phyloP scores from a whole-genome alignment of 2,888 invertebrate genomes.

The Erebia palarica region DNA sequence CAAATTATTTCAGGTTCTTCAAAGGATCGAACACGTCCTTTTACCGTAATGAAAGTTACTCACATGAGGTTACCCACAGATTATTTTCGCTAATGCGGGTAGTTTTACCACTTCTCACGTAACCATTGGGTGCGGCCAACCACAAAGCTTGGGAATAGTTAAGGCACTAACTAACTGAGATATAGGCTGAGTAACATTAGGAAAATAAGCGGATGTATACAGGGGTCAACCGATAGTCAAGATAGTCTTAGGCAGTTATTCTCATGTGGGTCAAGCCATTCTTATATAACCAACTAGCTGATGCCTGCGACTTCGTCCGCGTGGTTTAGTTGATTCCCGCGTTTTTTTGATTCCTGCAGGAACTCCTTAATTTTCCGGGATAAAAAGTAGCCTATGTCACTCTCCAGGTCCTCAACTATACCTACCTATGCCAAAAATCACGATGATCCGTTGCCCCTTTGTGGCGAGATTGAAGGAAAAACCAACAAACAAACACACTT shows the following conservation, averaged over 20 bases:
- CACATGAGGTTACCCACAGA: neutral
- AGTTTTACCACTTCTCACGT: neutral
- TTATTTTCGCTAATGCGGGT: slow-evolving; percentile 1
- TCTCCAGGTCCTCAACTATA: too few relatives aligned
- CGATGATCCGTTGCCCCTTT: too few relatives aligned
- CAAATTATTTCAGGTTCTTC: too few relatives aligned
- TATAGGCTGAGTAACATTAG: neutral
- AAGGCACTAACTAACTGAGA: slow-evolving; percentile 41
- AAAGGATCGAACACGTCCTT: too few relatives aligned
- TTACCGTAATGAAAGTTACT: neutral
- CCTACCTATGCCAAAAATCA: too few relatives aligned
- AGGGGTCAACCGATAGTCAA: slow-evolving; percentile 4
- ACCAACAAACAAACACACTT: too few relatives aligned
- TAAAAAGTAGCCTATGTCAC: too few relatives aligned
- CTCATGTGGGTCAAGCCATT: neutral
- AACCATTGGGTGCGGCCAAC: slow-evolving; percentile 48
- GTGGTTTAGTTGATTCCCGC: too few relatives aligned
- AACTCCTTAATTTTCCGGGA: too few relatives aligned
- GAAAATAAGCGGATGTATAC: neutral
- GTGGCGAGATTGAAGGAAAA: too few relatives aligned
- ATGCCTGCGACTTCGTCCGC: too few relatives aligned
- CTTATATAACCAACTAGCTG: neutral
- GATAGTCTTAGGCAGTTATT: neutral
- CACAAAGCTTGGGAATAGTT: slow-evolving; percentile 44
- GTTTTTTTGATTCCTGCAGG: too few relatives aligned